Evolutionary conservation across 2,888 invertebrate genomes (phyloP).

Genomic region (Theristus sp.): DNA sequence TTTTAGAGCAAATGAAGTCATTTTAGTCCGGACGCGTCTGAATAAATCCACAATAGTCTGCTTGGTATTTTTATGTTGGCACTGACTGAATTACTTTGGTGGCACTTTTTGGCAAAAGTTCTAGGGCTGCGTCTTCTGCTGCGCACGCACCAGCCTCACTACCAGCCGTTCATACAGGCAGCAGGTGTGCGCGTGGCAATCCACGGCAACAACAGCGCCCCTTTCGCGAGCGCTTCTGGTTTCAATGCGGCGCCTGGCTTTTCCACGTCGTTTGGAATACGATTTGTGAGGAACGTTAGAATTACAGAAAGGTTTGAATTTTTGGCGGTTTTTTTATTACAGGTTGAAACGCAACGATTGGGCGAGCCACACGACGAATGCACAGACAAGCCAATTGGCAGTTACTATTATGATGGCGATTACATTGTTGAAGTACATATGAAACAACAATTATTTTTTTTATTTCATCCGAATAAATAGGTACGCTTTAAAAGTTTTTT

Average conservation of each 20-base stretch:
- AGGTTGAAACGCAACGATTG: slow-evolving; percentile 22
- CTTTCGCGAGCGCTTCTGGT: slow-evolving; percentile 28
- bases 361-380: slow-evolving; percentile 29
- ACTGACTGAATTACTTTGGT: no score
- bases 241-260: slow-evolving; percentile 23
- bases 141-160: slow-evolving; percentile 15
- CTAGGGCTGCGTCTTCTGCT: slow-evolving; percentile 17
- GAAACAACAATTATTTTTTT: background rate
- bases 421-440: background rate
- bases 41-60: no score
- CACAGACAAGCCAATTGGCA: slow-evolving; percentile 1
- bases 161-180: slow-evolving; percentile 26
- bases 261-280: slow-evolving; percentile 22
- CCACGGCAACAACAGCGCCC: slow-evolving; percentile 14
- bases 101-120: background rate
- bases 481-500: background rate
- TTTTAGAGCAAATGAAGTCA: no score
- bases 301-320: no score
- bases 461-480: no score
- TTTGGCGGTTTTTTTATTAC: background rate
- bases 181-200: slow-evolving; percentile 31
- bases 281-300: slow-evolving; percentile 14
- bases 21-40: no score
- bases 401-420: background rate
- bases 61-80: no score